Conservation (phyloP, 2,797 vertebrate genomes). For the Myiothlypis coronata region DNA sequence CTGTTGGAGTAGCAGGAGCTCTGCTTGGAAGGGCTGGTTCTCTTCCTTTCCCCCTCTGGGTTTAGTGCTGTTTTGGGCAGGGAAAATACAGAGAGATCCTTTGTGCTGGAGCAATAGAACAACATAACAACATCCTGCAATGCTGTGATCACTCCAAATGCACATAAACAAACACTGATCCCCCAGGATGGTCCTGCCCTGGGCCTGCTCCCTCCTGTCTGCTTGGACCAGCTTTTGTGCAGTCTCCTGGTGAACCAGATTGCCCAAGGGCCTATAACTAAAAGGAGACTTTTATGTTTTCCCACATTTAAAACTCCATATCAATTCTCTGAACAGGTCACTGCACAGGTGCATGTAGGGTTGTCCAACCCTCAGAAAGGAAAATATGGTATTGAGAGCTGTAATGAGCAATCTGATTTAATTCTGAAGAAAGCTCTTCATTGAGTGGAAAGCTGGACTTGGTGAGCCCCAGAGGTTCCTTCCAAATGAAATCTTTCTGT, state of each 20-base stretch:
- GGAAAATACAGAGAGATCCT: neutral
- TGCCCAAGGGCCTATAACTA: neutral
- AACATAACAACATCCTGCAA: neutral
- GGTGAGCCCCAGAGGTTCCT: neutral
- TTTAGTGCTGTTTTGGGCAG: neutral
- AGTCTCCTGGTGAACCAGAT: neutral
- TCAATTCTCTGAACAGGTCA: neutral
- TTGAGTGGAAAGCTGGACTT: neutral
- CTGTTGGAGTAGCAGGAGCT: neutral
- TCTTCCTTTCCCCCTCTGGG: neutral
- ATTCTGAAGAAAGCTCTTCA: neutral
- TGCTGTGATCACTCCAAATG: neutral
- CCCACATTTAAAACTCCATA: neutral
- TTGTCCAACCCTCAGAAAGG: neutral
- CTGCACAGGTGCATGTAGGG: neutral
- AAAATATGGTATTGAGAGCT: neutral
- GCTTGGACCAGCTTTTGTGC: neutral
- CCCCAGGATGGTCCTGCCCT: neutral
- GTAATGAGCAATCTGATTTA: neutral
- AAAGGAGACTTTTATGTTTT: neutral
- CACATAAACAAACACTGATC: neutral
- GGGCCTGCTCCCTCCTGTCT: neutral
- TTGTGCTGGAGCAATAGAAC: neutral
- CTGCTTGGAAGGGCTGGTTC: neutral
- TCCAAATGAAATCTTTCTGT: neutral